These are phyloP conservation scores for Aphrophora alni DNA, from an alignment of 2,888 invertebrate species.

Conservation along the genomic window DNA sequence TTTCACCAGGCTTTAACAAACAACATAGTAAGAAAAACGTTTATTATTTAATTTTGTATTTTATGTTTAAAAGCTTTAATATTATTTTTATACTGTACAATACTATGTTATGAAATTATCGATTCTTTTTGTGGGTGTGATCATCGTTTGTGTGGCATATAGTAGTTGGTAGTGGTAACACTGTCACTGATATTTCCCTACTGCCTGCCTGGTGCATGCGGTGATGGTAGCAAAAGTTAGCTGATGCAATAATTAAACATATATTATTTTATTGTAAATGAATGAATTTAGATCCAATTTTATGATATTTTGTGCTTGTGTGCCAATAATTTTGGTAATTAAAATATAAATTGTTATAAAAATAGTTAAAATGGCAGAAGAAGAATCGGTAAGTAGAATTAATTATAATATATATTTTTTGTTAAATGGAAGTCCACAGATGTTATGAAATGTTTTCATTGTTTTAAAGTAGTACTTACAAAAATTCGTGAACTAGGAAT, in stretches of 20 bases:
- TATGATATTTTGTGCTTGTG: constrained; percentile 5
- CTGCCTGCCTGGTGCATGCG: background rate
- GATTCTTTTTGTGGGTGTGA: too few relatives aligned
- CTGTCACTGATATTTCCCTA: background rate
- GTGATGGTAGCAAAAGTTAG: constrained; percentile 9
- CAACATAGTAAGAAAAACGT: too few relatives aligned
- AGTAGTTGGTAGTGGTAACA: background rate
- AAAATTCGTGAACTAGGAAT: too few relatives aligned
- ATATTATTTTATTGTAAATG: background rate
- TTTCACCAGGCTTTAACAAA: too few relatives aligned
- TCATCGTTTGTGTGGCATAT: background rate
- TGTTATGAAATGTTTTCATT: background rate
- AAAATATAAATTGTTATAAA: background rate
- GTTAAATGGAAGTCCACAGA: background rate
- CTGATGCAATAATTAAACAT: background rate
- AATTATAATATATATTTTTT: background rate
- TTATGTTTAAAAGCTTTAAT: too few relatives aligned
- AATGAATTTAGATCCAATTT: background rate
- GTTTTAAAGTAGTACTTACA: too few relatives aligned
- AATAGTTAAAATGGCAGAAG: background rate
- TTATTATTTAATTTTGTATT: too few relatives aligned
- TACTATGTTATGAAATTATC: too few relatives aligned
- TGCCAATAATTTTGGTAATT: background rate
- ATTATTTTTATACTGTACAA: too few relatives aligned
- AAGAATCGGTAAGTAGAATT: background rate